Evolutionary conservation across 1,140 invertebrate species (phyloP).

Genomic region (Halyomorpha halys): DNA sequence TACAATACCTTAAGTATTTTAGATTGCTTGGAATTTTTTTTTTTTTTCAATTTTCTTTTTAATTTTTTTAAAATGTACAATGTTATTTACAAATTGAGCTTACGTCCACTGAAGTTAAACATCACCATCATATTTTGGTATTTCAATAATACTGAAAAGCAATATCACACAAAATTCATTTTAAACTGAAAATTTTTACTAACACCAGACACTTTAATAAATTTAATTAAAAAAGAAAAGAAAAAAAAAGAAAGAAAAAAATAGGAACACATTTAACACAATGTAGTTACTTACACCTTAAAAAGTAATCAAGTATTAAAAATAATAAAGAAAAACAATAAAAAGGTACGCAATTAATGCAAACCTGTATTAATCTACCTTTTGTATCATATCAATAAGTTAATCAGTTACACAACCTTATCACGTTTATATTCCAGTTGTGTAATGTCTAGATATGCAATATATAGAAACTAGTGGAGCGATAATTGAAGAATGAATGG

Average conservation of each 20-base stretch:
- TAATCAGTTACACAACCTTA: background rate
- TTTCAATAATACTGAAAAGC: slow-evolving; percentile 26
- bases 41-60: slow-evolving; percentile 17
- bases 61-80: slow-evolving; percentile 3
- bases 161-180: slow-evolving; percentile 26
- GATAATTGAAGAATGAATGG: slow-evolving; percentile 8
- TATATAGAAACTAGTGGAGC: slow-evolving; percentile 10
- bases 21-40: slow-evolving; percentile 21
- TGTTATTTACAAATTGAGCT: slow-evolving; percentile 26
- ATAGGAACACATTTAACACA: slow-evolving; percentile 15
- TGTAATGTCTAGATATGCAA: slow-evolving; percentile 14
- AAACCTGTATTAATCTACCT: background rate
- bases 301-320: background rate
- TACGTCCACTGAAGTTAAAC: slow-evolving; percentile 24
- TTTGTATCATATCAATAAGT: background rate
- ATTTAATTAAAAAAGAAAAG: slow-evolving; percentile 14
- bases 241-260: slow-evolving; percentile 15
- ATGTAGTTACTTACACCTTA: slow-evolving; percentile 3
- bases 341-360: slow-evolving; percentile 1
- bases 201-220: slow-evolving; percentile 10
- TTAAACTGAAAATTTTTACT: slow-evolving; percentile 20
- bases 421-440: slow-evolving; percentile 9
- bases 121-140: slow-evolving; percentile 25
- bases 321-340: slow-evolving; percentile 6
- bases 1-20: slow-evolving; percentile 15